phyloP scores from a whole-genome alignment of 1,140 invertebrate genomes.

The Eurosta solidaginis region DNA sequence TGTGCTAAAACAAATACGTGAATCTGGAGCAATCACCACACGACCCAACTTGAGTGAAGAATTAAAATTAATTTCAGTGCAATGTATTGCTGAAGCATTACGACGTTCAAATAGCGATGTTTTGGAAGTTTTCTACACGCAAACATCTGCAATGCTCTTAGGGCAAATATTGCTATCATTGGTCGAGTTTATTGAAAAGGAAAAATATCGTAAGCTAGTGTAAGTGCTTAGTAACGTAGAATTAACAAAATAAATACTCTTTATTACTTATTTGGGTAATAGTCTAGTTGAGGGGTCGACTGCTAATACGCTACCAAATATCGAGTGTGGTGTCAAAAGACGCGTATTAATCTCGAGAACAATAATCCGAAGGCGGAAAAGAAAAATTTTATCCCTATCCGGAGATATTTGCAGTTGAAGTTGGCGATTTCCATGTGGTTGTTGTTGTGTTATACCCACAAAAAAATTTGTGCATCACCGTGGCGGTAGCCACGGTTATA shows the following conservation, averaged over 20 bases:
- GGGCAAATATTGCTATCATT: conserved; percentile 49
- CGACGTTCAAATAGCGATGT: conserved; percentile 47
- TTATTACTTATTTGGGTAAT: too few species aligned
- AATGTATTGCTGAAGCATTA: conserved; percentile 43
- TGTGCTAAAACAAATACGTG: conserved; percentile 48
- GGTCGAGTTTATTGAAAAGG: conserved; percentile 45
- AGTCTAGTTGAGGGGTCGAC: too few species aligned
- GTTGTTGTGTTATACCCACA: too few species aligned
- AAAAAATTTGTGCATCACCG: too few species aligned
- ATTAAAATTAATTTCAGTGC: conserved; percentile 50
- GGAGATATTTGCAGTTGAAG: too few species aligned
- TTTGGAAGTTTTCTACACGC: conserved; percentile 47
- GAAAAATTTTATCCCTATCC: too few species aligned
- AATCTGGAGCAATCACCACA: conserved; percentile 36
- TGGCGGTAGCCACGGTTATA: too few species aligned
- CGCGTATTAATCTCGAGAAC: too few species aligned
- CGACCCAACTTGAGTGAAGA: conserved; percentile 49
- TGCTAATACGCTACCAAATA: too few species aligned
- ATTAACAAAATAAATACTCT: background rate
- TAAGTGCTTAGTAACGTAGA: conserved; percentile 23
- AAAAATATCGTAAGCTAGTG: conserved; percentile 51
- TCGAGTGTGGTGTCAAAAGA: too few species aligned
- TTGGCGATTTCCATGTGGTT: too few species aligned
- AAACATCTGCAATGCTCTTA: conserved; percentile 40
- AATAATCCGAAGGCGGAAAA: too few species aligned